phyloP scores from a whole-genome alignment of 2,113 vertebrate species.

The Myrmophylax atrothorax region DNA sequence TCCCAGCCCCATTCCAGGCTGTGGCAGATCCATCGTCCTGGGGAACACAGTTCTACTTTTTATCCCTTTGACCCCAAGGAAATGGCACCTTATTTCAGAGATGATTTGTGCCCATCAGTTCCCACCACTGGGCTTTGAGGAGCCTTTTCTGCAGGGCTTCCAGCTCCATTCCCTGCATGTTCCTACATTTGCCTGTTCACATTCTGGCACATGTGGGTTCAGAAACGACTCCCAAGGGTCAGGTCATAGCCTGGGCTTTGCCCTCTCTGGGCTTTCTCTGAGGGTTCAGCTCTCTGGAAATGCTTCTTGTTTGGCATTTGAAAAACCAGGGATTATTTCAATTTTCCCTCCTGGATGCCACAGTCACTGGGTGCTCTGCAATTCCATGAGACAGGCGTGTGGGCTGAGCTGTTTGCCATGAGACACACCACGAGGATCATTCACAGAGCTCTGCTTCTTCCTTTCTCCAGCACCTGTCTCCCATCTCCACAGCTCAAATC shows the following conservation, averaged over 20 bases:
- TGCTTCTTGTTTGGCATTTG: neutral
- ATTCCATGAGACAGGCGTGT: accelerated
- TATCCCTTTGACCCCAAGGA: neutral
- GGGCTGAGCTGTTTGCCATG: neutral
- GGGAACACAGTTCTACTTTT: neutral
- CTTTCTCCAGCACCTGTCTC: neutral
- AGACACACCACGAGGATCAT: accelerated
- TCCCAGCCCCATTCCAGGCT: neutral
- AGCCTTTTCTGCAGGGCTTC: neutral
- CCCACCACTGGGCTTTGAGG: neutral
- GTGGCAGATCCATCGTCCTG: neutral
- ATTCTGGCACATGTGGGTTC: neutral
- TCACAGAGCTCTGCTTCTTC: accelerated
- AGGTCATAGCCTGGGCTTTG: neutral
- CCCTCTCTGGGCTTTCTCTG: neutral
- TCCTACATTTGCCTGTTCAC: accelerated
- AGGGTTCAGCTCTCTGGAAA: neutral
- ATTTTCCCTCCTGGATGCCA: neutral
- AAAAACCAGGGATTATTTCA: neutral
- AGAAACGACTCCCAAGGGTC: neutral
- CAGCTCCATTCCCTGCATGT: neutral
- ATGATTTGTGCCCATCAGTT: neutral
- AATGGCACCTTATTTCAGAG: neutral
- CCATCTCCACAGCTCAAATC: neutral
- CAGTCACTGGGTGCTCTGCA: neutral